Conservation (phyloP, 2,797 vertebrate species). For the Perodicticus potto region DNA sequence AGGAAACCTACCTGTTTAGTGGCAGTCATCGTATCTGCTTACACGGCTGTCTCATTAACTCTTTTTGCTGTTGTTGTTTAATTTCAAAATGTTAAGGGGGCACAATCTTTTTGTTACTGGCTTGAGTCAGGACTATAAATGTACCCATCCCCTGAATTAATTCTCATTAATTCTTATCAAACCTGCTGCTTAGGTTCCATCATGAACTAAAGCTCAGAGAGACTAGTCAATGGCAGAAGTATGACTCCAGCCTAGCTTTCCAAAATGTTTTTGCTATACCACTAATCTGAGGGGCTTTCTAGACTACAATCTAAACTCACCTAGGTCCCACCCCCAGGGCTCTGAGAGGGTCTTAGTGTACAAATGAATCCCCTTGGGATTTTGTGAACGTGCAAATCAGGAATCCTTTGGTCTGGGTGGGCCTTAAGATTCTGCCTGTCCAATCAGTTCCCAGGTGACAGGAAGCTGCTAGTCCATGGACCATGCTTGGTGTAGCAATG, state of each 20-base stretch:
- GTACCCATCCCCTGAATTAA: neutral
- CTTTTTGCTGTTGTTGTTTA: neutral
- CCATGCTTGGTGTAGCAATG: neutral
- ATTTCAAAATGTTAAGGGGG: neutral
- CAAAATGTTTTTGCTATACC: neutral
- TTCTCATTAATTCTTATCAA: neutral
- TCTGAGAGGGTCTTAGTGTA: neutral
- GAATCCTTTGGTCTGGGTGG: neutral
- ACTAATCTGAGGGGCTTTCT: neutral
- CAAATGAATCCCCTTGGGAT: neutral
- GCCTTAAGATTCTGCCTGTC: neutral
- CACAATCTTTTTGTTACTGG: neutral
- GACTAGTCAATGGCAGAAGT: neutral
- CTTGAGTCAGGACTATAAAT: neutral
- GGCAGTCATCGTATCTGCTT: neutral
- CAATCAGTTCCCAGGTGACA: neutral
- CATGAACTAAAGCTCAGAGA: neutral
- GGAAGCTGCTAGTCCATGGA: neutral
- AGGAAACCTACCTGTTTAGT: neutral
- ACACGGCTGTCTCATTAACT: neutral
- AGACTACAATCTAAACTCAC: neutral
- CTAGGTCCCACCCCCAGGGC: neutral
- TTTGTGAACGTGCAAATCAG: neutral
- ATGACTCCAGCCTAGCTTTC: neutral
- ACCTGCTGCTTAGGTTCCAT: neutral